Conservation (phyloP, 35 echinoderm and acorn worm species). For the Amphiura filiformis region DNA sequence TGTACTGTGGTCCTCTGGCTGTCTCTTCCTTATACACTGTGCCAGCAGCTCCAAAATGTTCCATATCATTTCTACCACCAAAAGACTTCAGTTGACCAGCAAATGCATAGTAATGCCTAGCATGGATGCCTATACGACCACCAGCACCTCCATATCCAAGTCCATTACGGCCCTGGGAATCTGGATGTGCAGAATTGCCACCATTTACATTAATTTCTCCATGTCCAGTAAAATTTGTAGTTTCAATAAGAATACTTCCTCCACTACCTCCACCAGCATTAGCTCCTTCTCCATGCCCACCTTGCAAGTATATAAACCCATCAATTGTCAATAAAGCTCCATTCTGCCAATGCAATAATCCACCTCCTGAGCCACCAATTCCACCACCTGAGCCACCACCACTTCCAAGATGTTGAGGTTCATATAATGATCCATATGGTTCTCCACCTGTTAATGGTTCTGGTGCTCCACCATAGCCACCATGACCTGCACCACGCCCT, state of each 20-base stretch:
- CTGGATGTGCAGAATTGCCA: constrained; percentile 47
- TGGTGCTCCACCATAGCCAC: constrained; percentile 82
- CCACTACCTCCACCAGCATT: constrained; percentile 88
- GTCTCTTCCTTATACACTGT: constrained; percentile 85
- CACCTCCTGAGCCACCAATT: constrained; percentile 73
- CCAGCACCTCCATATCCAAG: constrained; percentile 83
- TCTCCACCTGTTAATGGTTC: constrained; percentile 54
- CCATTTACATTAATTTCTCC: constrained; percentile 87
- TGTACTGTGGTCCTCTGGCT: constrained; percentile 80
- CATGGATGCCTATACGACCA: constrained; percentile 81
- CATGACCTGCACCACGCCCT: constrained; percentile 81
- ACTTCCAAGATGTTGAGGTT: constrained; percentile 64
- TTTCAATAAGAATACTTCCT: constrained; percentile 73
- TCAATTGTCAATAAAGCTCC: constrained; percentile 60
- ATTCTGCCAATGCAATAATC: constrained; percentile 73
- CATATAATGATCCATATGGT: constrained; percentile 75
- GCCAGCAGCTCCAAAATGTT: constrained; percentile 77
- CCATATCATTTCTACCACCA: constrained; percentile 43
- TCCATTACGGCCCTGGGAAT: neutral
- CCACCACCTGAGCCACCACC: constrained; percentile 82
- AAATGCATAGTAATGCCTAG: constrained; percentile 59
- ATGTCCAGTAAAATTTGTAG: constrained; percentile 81
- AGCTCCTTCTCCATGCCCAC: constrained; percentile 42
- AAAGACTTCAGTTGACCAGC: constrained; percentile 55
- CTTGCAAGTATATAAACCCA: constrained; percentile 59